Base-by-base conservation (phyloP, 2,888 invertebrate genomes). In the Epirrhoe tristata region DNA sequence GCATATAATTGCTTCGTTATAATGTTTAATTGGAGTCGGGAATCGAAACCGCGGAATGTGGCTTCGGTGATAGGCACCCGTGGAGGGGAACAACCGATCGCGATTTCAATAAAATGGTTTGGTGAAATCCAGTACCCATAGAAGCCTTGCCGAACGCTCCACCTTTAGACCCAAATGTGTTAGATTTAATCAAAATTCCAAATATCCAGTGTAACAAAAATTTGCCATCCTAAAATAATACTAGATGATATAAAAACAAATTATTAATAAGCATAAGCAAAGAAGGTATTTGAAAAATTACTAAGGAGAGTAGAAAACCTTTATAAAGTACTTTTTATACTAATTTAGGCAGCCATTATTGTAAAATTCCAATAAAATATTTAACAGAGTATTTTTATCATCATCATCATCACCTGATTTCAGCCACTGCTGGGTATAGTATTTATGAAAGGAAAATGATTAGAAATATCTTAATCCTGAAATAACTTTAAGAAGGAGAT, bases 1-100 rank as follows among this genome's bases (percentile, higher is more conserved):
- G 59, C 60, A 66, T 64, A 63, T 69, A 72, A 74, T 74, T 74
- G 73, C 70, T 74, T 73, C 72, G 73, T 74, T 74, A 74, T 64
- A 70, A 70, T 70, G 73, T 70, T 74, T 70, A 70, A 72, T 74
- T 74, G 69, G 69, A 72, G 71, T 70, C 53, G 56, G 39, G 66
- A 58, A 61, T 63, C 54, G 56, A 58, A 62, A 67, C 66, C 66
- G 59, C 66, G 50, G 32, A 59, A 57, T 63, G 70, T 62, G 66
- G 64, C 60, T 63, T 63, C 67, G 16, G 36, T 53, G 51, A 66
- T 71, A 62, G 63, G 43, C 50, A 52, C 51, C 24, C 54, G 34
- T 43, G 52, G 32, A 54, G 34, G 53, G 39, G 50, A 63, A 58
- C 54, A 14, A 58, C 43, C 43, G 50, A 39, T 32, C 5, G 34